Evolutionary conservation across 2,113 vertebrate species (phyloP), one percentile per base, ranked within the genome.

Genomic region (Dicentrarchus labrax): DNA sequence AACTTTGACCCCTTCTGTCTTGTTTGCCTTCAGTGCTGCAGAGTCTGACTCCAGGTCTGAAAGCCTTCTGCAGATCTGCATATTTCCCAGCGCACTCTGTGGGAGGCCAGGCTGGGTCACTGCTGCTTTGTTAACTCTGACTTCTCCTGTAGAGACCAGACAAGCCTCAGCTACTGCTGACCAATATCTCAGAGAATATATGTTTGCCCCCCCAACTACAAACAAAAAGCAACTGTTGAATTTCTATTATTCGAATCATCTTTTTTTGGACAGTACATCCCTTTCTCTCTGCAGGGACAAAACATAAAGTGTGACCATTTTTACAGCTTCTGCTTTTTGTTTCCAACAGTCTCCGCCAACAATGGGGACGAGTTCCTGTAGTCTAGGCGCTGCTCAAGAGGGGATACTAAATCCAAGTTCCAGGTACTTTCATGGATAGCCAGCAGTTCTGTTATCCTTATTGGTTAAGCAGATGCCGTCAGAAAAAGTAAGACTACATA

Each of bases 1-100:
- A 85, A 60, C 60, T 79, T 50, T 80, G 41, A 80, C 53, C 74
- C 22, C 62, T 38, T 7, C 9, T 38, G 65, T 61, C 51, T 67
- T 65, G 85, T 87, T 79, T 68, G 72, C 22, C 48, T 47, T 68
- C 17, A 30, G 61, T 16, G 57, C 21, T n/a, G 36, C 13, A 24
- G 30, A 50, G 22, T 60, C 57, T 36, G 43, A 71, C 60, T 53
- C 48, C 24, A 22, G 43, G 8, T 36, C 36, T 45, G 67, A 67
- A 43, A 66, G 41, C 45, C 13, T 24, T 54, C 71, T 21, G 51
- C 39, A 72, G 61, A 84, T 72, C 47, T 83, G 17, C 67, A 56
- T 64, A 61, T 56, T 30, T 30, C 2, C 30, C 30, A 30, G 30
- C 4, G 30, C 30, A 30, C 30, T 30, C 30, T 30, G 30, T 30